Base-by-base conservation (phyloP, 1,140 invertebrate species). In the Maconellicoccus hirsutus region DNA sequence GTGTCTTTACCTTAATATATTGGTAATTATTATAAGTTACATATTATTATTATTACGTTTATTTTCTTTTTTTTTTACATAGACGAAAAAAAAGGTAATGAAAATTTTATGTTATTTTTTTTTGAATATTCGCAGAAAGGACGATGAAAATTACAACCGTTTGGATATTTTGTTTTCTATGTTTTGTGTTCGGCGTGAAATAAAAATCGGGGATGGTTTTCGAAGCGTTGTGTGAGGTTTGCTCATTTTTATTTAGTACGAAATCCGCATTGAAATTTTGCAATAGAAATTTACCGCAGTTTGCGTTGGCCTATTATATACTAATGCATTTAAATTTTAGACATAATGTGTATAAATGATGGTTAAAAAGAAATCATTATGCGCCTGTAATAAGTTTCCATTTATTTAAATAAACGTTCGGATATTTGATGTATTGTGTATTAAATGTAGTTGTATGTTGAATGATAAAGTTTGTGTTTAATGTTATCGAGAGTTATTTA, bases 1-100 rank as follows among this genome's bases (percentile, higher is more conserved):
- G 61, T 66, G 61, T 66, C 61, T 22, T 66, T 66, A 66, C 61
- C 61, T 66, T 66, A 66, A 66, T 66, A 66, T 66, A 66, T 66
- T 26, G 61, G 61, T 66, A 66, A 66, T 26, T 66, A 66, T 66
- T 66, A 23, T 66, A 66, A 66, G 61, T 66, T 66, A 66, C 21
- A 25, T 66, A 66, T 66, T 52, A 66, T 66, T 22, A n/a, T 16
- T 66, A 66, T 66, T 66, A 66, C 25, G 61, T 66, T 66, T 66
- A 25, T 66, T 25, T 23, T 66, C n/a, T 16, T 59, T 59, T 59
- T 59, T 66, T 66, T 66, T 66, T 66, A 25, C 61, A 19, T 16
- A 66, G 19, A 66, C 61, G 22, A 52, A 3, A 19, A 52, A 16
- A 19, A 52, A 52, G 3, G 16, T 8, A 16, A 16, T 52, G 42